These are phyloP conservation scores for Subanguina moxae DNA, from an alignment of 1,140 invertebrate species.

Conservation along the genomic window DNA sequence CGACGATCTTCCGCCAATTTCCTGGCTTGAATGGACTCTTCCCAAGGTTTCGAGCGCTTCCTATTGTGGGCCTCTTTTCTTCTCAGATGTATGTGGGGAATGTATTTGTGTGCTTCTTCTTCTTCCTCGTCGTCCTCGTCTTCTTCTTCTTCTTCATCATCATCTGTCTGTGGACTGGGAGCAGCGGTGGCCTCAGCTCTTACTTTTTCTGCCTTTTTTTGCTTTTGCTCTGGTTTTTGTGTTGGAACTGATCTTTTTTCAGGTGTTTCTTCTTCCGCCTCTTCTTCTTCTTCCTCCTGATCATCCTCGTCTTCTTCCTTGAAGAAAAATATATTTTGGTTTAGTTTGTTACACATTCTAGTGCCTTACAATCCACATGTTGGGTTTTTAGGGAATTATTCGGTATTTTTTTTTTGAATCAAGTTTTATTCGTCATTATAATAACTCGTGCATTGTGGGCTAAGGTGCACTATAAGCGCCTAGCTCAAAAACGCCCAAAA, in stretches of 20 bases:
- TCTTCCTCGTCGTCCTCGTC: conserved; percentile 34
- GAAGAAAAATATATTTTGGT: not conserved
- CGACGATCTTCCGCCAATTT: conserved; percentile 33
- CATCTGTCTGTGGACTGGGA: conserved; percentile 20
- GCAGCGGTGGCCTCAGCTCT: not conserved
- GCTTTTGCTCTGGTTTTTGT: not conserved
- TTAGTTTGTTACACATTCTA: not conserved
- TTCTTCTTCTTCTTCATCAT: conserved; percentile 32
- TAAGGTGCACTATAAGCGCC: too few species aligned
- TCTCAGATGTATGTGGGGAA: conserved; percentile 7
- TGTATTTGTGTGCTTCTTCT: conserved; percentile 16
- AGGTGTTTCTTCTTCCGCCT: conserved; percentile 19
- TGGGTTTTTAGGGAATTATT: too few species aligned
- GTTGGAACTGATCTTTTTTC: conserved; percentile 4
- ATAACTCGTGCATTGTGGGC: too few species aligned
- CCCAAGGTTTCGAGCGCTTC: conserved; percentile 36
- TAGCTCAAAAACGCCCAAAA: too few species aligned
- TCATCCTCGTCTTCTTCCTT: conserved; percentile 26
- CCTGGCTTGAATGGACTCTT: conserved; percentile 26
- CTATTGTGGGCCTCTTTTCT: conserved; percentile 33
- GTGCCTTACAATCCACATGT: too few species aligned
- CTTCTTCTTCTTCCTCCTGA: conserved; percentile 25
- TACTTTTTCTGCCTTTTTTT: not conserved
- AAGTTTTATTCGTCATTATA: too few species aligned
- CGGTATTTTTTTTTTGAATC: too few species aligned